phyloP scores from a whole-genome alignment of 2,113 vertebrate genomes.

The Sylvilagus bachmani region DNA sequence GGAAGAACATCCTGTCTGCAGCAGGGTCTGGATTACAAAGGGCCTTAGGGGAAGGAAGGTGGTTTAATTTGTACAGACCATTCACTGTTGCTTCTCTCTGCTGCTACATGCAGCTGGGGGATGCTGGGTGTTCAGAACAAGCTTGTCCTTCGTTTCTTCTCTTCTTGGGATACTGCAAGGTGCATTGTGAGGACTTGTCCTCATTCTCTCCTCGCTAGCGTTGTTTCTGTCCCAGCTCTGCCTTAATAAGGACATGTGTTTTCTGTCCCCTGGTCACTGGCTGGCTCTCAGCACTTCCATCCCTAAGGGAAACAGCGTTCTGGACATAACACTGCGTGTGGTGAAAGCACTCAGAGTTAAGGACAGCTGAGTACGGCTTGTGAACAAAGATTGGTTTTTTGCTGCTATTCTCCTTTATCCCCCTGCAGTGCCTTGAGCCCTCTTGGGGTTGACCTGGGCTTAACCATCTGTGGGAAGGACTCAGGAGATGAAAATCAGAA shows the following conservation, averaged over 20 bases:
- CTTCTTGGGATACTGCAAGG: neutral
- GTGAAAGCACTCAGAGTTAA: constrained; percentile 34
- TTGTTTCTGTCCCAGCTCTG: neutral
- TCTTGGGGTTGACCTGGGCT: neutral
- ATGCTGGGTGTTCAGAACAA: neutral
- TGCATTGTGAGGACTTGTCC: neutral
- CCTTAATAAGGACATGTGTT: constrained; percentile 24
- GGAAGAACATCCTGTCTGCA: neutral
- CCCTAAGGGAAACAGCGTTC: neutral
- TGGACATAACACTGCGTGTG: neutral
- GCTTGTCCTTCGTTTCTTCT: neutral
- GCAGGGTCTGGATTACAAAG: neutral
- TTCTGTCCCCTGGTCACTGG: neutral
- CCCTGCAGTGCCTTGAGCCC: neutral
- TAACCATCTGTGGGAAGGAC: neutral
- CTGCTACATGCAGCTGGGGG: neutral
- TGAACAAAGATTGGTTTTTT: neutral
- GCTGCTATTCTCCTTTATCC: constrained; percentile 8
- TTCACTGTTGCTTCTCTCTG: neutral
- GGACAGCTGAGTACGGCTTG: neutral
- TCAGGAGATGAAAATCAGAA: constrained; percentile 29
- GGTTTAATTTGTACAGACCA: constrained; percentile 22
- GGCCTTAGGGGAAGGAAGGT: neutral
- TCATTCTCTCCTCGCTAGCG: neutral
- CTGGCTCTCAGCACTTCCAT: constrained; percentile 12